These are phyloP conservation scores for Bradynema listronoti DNA, from an alignment of 1,140 invertebrate species.

Conservation along the genomic window DNA sequence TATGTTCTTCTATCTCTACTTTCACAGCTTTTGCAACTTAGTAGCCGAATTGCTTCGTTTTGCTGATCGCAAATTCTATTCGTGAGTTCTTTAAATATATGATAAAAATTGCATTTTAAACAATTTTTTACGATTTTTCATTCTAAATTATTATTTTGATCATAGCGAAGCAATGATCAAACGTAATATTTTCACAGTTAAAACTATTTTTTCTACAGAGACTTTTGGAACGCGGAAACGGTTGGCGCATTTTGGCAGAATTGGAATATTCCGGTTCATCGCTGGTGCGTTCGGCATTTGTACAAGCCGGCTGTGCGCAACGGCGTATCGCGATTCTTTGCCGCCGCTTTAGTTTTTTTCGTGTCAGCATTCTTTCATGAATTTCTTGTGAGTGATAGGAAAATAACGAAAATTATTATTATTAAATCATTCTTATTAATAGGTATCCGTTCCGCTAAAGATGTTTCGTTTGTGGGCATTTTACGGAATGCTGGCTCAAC, in stretches of 20 bases:
- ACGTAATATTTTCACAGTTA: background rate
- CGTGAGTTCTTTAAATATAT: constrained; percentile 62
- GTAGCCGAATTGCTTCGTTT: constrained; percentile 86
- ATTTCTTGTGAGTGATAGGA: constrained; percentile 51
- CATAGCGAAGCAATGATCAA: constrained; percentile 2
- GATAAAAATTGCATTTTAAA: background rate
- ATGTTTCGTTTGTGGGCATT: constrained; percentile 97
- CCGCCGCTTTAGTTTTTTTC: constrained; percentile 80
- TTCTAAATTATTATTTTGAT: background rate
- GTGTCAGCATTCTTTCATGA: constrained; percentile 97
- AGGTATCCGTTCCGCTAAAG: constrained; percentile 83
- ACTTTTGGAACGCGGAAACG: constrained; percentile 76
- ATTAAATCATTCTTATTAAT: background rate
- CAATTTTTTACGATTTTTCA: background rate
- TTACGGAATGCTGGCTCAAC: constrained; percentile 85
- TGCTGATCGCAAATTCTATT: constrained; percentile 93
- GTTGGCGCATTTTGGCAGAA: constrained; percentile 90
- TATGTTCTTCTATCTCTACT: constrained; percentile 87
- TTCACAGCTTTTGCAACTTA: constrained; percentile 90
- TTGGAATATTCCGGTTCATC: constrained; percentile 96
- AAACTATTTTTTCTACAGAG: constrained; percentile 38
- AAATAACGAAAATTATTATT: constrained; percentile 8
- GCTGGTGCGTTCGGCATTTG: constrained; percentile 68
- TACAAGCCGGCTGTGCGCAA: constrained; percentile 82
- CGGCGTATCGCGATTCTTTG: constrained; percentile 71